A percentile compares a stretch with the other conserved stretches of the same genome.
Evolutionary conservation across 2,888 invertebrate genomes (phyloP).

Genomic region (Nymphalis polychloros): DNA sequence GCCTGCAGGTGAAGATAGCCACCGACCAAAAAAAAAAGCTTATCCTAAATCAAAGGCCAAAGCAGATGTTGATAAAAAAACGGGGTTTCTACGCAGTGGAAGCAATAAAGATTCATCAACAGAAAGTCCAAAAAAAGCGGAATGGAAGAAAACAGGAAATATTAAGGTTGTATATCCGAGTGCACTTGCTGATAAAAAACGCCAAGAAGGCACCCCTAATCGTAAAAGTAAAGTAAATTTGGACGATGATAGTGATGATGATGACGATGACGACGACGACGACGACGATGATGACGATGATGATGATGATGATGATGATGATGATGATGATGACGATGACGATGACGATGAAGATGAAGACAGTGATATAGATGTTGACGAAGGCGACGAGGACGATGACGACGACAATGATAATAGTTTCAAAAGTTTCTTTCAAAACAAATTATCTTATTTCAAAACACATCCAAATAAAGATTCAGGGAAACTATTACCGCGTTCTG

Average conservation of each 20-base stretch:
- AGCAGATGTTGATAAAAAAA: slow-evolving; percentile 76
- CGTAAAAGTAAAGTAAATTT: slow-evolving; percentile 44
- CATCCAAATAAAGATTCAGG: slow-evolving; percentile 60
- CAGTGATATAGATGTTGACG: slow-evolving; percentile 46
- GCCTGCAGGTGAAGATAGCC: slow-evolving; percentile 83
- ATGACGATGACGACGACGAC: slow-evolving; percentile 68
- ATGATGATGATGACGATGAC: slow-evolving; percentile 70
- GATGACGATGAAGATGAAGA: slow-evolving; percentile 64
- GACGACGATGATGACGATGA: slow-evolving; percentile 69
- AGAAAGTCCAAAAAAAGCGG: slow-evolving; percentile 45
- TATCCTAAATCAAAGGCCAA: slow-evolving; percentile 75
- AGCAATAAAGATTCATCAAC: slow-evolving; percentile 44
- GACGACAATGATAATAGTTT: slow-evolving; percentile 63
- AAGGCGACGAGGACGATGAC: slow-evolving; percentile 65
- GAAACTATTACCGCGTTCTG: slow-evolving; percentile 25
- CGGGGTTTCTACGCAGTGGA: slow-evolving; percentile 58
- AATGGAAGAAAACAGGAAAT: slow-evolving; percentile 59
- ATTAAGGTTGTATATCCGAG: slow-evolving; percentile 59
- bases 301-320: slow-evolving; percentile 68
- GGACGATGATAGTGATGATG: slow-evolving; percentile 73
- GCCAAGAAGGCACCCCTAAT: slow-evolving; percentile 43
- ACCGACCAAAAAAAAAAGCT: slow-evolving; percentile 72
- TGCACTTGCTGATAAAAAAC: slow-evolving; percentile 40
- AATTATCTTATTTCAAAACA: slow-evolving; percentile 41
- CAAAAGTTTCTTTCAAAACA: slow-evolving; percentile 28